Percentiles rank a stretch among this genome's conserved stretches.
Conservation (phyloP, 2,797 vertebrate species). For the Trachurus trachurus region DNA sequence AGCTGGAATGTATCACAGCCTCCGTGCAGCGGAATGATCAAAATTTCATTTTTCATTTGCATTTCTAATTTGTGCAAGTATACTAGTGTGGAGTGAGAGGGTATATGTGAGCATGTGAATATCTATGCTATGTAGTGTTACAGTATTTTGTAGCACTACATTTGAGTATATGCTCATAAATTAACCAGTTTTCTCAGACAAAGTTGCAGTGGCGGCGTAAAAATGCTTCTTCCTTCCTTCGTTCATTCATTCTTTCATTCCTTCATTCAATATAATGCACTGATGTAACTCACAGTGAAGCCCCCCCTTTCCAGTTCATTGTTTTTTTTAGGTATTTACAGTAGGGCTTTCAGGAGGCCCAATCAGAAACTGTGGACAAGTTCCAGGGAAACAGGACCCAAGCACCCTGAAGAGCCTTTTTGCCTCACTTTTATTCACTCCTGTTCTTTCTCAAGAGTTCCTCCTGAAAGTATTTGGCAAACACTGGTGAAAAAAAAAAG, state of each 20-base stretch:
- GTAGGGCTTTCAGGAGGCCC: conserved; percentile 73
- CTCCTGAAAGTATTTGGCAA: conserved; percentile 89
- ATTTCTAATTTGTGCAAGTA: conserved; percentile 34
- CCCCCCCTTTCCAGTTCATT: conserved; percentile 42
- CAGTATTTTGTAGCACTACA: background rate
- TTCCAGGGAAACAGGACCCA: conserved; percentile 83
- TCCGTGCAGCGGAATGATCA: conserved; percentile 24
- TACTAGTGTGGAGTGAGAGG: background rate
- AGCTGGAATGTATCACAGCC: conserved; percentile 68
- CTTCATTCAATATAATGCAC: conserved; percentile 51
- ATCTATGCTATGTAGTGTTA: background rate
- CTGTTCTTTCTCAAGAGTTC: conserved; percentile 88
- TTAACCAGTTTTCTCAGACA: conserved; percentile 2
- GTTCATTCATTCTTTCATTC: conserved; percentile 45
- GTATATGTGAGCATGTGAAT: background rate
- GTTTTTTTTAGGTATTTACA: conserved; percentile 74
- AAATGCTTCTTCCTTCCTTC: conserved; percentile 33
- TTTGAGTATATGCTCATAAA: background rate
- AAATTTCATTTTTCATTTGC: conserved; percentile 43
- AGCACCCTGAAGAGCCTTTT: conserved; percentile 85
- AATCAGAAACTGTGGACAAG: conserved; percentile 75
- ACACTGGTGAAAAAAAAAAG: conserved; percentile 81
- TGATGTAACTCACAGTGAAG: conserved; percentile 53
- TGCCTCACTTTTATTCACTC: conserved; percentile 85
- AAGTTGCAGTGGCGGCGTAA: conserved; percentile 21